Base-by-base conservation (phyloP, 2,113 vertebrate genomes). In the Aleadryas rufinucha region DNA sequence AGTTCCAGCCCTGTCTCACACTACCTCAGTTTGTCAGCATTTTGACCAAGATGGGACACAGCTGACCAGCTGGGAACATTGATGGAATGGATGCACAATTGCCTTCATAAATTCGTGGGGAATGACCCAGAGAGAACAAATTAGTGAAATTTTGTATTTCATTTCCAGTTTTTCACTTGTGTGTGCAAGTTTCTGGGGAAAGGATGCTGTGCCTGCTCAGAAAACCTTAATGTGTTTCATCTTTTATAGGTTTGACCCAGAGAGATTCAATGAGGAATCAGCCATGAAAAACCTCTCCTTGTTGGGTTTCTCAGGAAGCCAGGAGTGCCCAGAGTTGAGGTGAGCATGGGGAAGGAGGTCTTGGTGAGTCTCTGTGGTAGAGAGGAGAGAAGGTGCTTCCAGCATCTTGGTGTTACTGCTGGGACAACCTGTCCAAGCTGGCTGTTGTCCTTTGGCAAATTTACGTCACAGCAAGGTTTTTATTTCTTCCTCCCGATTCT, bases 291-390 rank as follows among this genome's bases (percentile, higher is more conserved):
- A 98, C 91, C 98, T 99, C 92, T 98, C 98, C 53, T 97, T 99
- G 33, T 95, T 99, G 87, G 99, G 99, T 54, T 99, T 99, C 97
- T 99, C 99, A 15, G 99, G 99, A 90, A 98, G 97, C 61, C 99
- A 98, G 93, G 99, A 99, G 26, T 99, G 99, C 75, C 99, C 99
- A 2, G 99, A 99, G 86, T 97, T 99, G 79, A 98, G 99, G 99
- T 99, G 96, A 97, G 75, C 54, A 83, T 8, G 61, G 50, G 59
- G 49, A 81, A 74, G 15, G 50, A 47, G 12, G 22, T 88, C 39
- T 69, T 22, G 44, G 13, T 72, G 61, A 65, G 26, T 72, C 7
- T 69, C 22, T 83, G 26, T 83, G 60, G 27, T 53, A 89, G 41
- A 57, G 24, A 53, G 44, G n/a, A 82, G 60, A 70, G 56, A 66